Evolutionary conservation across 2,888 invertebrate genomes (phyloP).

Genomic region (Callyntrura sp.): DNA sequence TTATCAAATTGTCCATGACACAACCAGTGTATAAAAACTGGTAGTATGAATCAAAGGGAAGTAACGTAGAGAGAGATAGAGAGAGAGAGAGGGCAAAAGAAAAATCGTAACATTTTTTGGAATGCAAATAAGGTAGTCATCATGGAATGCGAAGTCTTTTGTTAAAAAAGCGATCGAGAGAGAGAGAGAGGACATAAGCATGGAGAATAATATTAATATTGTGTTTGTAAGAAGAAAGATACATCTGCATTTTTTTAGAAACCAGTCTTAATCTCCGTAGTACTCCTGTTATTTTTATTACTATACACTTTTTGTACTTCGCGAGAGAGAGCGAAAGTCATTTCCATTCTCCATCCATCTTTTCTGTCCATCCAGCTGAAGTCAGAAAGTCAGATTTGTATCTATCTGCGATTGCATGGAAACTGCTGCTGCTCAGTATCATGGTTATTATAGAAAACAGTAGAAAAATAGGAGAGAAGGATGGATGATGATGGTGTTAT

Average conservation of each 20-base stretch:
- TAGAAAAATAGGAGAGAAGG: slow-evolving; percentile 2
- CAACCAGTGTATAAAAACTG: slow-evolving; percentile 28
- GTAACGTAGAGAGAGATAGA: background rate
- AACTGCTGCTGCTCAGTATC: slow-evolving; percentile 43
- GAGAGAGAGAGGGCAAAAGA: slow-evolving; percentile 5
- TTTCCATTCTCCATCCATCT: background rate
- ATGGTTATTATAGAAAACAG: slow-evolving; percentile 18
- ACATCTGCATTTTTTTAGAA: slow-evolving; percentile 56
- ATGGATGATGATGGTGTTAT: slow-evolving; percentile 42
- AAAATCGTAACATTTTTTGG: slow-evolving; percentile 41
- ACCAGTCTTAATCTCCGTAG: slow-evolving; percentile 57
- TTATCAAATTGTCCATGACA: slow-evolving; percentile 45
- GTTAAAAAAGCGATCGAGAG: slow-evolving; percentile 7
- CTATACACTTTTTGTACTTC: slow-evolving; percentile 19
- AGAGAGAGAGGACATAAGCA: slow-evolving; percentile 14
- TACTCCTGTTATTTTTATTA: slow-evolving; percentile 53
- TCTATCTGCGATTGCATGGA: slow-evolving; percentile 22
- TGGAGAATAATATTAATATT: slow-evolving; percentile 15
- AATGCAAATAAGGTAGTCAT: slow-evolving; percentile 15
- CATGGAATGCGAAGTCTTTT: slow-evolving; percentile 39
- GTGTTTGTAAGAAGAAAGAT: background rate
- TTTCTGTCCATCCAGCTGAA: background rate
- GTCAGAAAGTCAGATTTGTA: background rate
- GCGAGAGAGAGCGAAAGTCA: background rate
- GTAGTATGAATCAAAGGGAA: slow-evolving; percentile 4